Conservation (phyloP, 2,888 invertebrate genomes). For the Sericinus montela region DNA sequence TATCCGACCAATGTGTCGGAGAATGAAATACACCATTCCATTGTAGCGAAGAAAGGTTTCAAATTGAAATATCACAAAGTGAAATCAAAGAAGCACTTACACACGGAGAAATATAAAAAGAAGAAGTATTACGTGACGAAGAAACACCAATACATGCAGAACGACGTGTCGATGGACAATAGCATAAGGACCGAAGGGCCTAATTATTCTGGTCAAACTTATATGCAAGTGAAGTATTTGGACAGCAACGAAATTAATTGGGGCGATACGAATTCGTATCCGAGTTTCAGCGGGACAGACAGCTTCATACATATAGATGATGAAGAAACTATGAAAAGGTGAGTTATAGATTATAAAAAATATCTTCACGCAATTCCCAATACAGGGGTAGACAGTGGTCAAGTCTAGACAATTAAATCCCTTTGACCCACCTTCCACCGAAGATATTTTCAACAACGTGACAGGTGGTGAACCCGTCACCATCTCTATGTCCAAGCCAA, state of each 20-base stretch:
- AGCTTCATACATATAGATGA: slow-evolving; percentile 94
- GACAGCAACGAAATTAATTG: slow-evolving; percentile 62
- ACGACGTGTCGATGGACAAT: slow-evolving; percentile 38
- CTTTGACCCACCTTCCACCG: too few relatives aligned
- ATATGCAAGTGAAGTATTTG: slow-evolving; percentile 73
- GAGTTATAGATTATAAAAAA: slow-evolving; percentile 24
- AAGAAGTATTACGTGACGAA: slow-evolving; percentile 53
- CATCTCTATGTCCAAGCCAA: too few relatives aligned
- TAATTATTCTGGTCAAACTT: slow-evolving; percentile 58
- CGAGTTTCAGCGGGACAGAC: slow-evolving; percentile 90
- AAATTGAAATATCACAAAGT: slow-evolving; percentile 52
- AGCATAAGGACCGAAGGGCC: slow-evolving; percentile 51
- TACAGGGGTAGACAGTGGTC: too few relatives aligned
- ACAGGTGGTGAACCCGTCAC: too few relatives aligned
- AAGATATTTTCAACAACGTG: too few relatives aligned
- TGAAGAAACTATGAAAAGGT: slow-evolving; percentile 91
- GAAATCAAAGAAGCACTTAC: slow-evolving; percentile 48
- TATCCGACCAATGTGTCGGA: slow-evolving; percentile 50
- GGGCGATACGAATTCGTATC: slow-evolving; percentile 73
- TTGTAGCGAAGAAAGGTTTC: slow-evolving; percentile 65
- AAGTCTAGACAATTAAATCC: too few relatives aligned
- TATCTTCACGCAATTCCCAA: too few relatives aligned
- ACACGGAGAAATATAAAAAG: slow-evolving; percentile 50
- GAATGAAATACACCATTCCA: slow-evolving; percentile 52
- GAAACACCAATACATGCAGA: slow-evolving; percentile 42